A percentile compares a stretch with the other conserved stretches of the same genome.
Conservation (phyloP, 1,140 invertebrate genomes). For the Xylocopa sonorina region DNA sequence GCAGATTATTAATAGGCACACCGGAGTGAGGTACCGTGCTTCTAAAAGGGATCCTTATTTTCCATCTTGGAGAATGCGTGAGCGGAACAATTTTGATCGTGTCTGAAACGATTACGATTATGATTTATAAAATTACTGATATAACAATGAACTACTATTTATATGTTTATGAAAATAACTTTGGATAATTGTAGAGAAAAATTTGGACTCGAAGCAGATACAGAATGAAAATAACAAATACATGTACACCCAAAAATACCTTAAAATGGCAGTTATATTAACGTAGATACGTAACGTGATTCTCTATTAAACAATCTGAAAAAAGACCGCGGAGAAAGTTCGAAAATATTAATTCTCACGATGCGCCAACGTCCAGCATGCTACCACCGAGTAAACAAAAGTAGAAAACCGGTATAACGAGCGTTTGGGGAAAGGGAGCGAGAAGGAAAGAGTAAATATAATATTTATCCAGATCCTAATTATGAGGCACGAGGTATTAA, state of each 20-base stretch:
- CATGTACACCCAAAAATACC: too few species aligned
- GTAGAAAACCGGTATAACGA: background rate
- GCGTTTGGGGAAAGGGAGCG: background rate
- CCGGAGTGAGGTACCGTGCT: background rate
- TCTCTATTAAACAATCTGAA: too few species aligned
- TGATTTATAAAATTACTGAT: too few species aligned
- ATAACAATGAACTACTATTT: too few species aligned
- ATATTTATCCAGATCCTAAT: conserved; percentile 69
- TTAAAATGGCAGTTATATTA: too few species aligned
- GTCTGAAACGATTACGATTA: too few species aligned
- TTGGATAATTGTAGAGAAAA: too few species aligned
- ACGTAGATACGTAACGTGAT: too few species aligned
- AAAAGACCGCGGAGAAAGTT: too few species aligned
- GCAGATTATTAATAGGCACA: conserved; percentile 39
- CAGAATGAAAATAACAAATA: too few species aligned
- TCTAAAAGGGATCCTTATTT: background rate
- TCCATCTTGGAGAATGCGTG: background rate
- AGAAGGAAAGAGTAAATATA: conserved; percentile 46
- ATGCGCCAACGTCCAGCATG: background rate
- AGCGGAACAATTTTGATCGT: background rate
- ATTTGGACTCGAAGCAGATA: too few species aligned
- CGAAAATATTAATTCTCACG: background rate
- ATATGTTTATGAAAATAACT: too few species aligned
- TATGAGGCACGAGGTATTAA: conserved; percentile 71
- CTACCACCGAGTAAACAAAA: background rate